Conservation (phyloP, 2,797 vertebrate genomes). For the Malacoctenus gilli region DNA sequence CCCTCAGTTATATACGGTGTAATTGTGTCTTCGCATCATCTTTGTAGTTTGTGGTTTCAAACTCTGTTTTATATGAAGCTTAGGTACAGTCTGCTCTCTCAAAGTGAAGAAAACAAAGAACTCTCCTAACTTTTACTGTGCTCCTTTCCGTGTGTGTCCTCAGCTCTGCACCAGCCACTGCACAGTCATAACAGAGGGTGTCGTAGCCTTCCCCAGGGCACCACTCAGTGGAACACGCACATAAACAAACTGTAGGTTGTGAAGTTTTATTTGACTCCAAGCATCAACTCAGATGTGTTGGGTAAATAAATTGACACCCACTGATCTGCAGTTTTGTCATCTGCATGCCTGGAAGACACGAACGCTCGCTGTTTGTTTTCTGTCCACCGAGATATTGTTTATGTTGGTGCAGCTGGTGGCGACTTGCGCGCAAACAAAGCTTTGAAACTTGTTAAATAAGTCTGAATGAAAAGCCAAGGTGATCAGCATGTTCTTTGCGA, state of each 20-base stretch:
- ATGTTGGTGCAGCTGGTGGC: slow-evolving; percentile 15
- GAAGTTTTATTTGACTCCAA: slow-evolving; percentile 52
- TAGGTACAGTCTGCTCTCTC: neutral
- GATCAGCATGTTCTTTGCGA: slow-evolving; percentile 15
- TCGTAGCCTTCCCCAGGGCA: slow-evolving; percentile 47
- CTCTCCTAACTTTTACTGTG: slow-evolving; percentile 5
- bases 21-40: no score
- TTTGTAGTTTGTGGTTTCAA: no score
- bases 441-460: slow-evolving; percentile 14
- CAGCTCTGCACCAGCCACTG: slow-evolving; percentile 13
- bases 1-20: no score
- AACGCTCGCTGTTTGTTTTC: slow-evolving; percentile 46
- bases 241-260: slow-evolving; percentile 44
- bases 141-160: slow-evolving; percentile 23
- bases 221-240: slow-evolving; percentile 12
- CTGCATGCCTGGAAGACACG: slow-evolving; percentile 50
- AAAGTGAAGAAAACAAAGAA: neutral
- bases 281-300: slow-evolving; percentile 49
- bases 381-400: slow-evolving; percentile 40
- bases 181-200: slow-evolving; percentile 40
- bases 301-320: slow-evolving; percentile 58
- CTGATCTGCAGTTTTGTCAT: slow-evolving; percentile 56
- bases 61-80: neutral
- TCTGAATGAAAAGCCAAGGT: slow-evolving; percentile 17
- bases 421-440: slow-evolving; percentile 31